phyloP scores from a whole-genome alignment of 2,888 invertebrate genomes.

The Fragum fragum region DNA sequence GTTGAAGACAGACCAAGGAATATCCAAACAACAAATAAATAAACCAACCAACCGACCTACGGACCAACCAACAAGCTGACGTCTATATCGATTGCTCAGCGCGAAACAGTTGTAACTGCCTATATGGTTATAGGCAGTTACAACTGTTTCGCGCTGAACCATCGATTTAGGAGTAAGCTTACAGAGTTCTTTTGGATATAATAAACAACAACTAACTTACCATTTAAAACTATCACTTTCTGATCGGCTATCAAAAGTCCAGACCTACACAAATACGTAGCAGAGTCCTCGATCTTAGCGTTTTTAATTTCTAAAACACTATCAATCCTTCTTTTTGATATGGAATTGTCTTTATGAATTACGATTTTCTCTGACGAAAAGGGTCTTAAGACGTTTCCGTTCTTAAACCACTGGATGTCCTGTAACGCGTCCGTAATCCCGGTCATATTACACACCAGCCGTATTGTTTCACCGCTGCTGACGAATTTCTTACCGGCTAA shows the following conservation, averaged over 20 bases:
- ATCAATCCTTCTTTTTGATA: conserved; percentile 54
- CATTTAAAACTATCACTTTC: conserved; percentile 64
- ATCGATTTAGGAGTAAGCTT: too few species aligned
- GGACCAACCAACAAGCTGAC: too few species aligned
- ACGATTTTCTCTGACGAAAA: conserved; percentile 41
- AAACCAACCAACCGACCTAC: too few species aligned
- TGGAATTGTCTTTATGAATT: conserved; percentile 56
- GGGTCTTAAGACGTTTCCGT: conserved; percentile 57
- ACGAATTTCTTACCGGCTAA: conserved; percentile 57
- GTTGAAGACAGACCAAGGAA: too few species aligned
- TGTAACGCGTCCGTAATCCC: conserved; percentile 60
- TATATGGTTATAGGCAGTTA: too few species aligned
- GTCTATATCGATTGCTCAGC: too few species aligned
- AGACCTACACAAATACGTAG: conserved; percentile 67
- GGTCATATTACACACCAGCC: conserved; percentile 58
- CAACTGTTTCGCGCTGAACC: too few species aligned
- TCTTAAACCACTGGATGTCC: conserved; percentile 67
- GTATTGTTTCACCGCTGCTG: conserved; percentile 59
- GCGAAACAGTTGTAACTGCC: too few species aligned
- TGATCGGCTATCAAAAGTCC: conserved; percentile 58
- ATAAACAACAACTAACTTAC: conserved; percentile 56
- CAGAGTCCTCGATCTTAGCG: conserved; percentile 56
- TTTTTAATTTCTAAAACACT: conserved; percentile 65
- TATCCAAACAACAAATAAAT: too few species aligned
- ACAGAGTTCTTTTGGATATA: too few species aligned